These are phyloP conservation scores for Platanista minor DNA, from an alignment of 2,113 vertebrate species.

Conservation along the genomic window DNA sequence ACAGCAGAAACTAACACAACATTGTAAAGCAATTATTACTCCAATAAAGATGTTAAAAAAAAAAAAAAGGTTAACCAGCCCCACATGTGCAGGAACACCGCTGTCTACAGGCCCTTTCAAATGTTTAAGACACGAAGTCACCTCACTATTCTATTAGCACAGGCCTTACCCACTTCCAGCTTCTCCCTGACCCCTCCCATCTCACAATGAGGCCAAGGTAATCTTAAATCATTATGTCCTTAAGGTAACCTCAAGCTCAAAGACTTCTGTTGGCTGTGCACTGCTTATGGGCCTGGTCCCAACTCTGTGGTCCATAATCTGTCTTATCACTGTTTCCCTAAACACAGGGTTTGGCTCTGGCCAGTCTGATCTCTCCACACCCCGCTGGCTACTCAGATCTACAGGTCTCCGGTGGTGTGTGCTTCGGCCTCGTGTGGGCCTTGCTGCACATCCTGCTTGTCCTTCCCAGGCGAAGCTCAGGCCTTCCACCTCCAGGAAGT, in stretches of 20 bases:
- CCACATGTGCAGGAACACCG: background rate
- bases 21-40: no score
- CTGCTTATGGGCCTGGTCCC: background rate
- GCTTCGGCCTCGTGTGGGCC: background rate
- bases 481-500: background rate
- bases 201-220: background rate
- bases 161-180: background rate
- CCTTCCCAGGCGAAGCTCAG: background rate
- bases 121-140: background rate
- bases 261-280: background rate
- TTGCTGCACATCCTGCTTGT: background rate
- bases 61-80: background rate
- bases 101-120: background rate
- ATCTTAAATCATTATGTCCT: background rate
- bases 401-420: background rate
- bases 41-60: no score
- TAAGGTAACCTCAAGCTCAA: background rate
- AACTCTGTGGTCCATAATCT: slow-evolving; percentile 36
- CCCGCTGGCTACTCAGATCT: background rate
- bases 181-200: background rate
- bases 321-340: slow-evolving; percentile 22
- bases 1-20: no score
- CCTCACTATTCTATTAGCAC: background rate
- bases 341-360: slow-evolving; percentile 14
- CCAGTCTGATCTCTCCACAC: background rate